These are phyloP conservation scores for Pterobdella sp. DNA, from an alignment of 2,888 invertebrate genomes.

Conservation along the genomic window DNA sequence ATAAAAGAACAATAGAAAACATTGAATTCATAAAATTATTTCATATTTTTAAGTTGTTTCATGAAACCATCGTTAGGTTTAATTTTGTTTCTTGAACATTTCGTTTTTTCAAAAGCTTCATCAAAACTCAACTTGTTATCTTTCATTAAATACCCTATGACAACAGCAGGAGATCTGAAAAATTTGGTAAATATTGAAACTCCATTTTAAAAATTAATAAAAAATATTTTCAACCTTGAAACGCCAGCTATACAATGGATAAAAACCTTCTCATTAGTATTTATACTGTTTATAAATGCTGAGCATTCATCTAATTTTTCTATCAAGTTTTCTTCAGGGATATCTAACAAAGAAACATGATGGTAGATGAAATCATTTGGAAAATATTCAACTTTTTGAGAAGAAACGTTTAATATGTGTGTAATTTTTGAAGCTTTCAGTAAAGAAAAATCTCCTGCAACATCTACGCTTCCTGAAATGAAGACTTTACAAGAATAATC, in stretches of 20 bases:
- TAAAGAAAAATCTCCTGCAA: constrained; percentile 11
- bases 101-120: constrained; percentile 21
- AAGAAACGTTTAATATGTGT: constrained; percentile 22
- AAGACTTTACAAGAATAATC: background rate
- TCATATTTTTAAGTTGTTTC: constrained; percentile 10
- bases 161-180: constrained; percentile 20
- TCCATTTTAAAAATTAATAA: background rate
- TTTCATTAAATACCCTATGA: constrained; percentile 20
- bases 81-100: constrained; percentile 1
- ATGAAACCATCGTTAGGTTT: constrained; percentile 24
- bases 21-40: too few relatives aligned
- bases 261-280: constrained; percentile 17
- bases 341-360: constrained; percentile 21
- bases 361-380: constrained; percentile 20
- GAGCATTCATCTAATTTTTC: constrained; percentile 18
- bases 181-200: background rate
- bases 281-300: background rate
- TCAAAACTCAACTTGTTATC: constrained; percentile 9
- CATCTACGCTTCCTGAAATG: constrained; percentile 19
- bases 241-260: constrained; percentile 27
- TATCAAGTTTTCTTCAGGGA: constrained; percentile 23
- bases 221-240: constrained; percentile 17
- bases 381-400: constrained; percentile 17
- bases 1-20: too few relatives aligned
- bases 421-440: constrained; percentile 9